Evolutionary conservation across 1,140 invertebrate genomes (phyloP), one percentile per base, ranked within the genome.

Genomic region (Drosophila persimilis): DNA sequence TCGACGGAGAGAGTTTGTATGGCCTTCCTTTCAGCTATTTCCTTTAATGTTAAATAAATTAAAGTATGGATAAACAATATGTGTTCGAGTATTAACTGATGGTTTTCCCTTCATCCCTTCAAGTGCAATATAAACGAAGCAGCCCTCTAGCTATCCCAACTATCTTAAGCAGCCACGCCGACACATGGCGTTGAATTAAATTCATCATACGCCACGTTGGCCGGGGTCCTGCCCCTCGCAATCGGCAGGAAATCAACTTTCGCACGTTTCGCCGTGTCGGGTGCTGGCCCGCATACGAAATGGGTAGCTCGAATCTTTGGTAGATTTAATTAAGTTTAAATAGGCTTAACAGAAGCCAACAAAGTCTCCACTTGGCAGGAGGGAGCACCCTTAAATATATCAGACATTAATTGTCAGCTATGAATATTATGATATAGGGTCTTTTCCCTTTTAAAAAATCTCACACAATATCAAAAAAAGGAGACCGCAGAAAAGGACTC

Each of bases 241-340:
- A 6, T 26, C 4, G 8, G 55, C 56, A 54, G 48, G 44, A 39
- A 45, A 43, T 45, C 61, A 81, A 78, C 57, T 83, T 81, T 83
- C 41, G 74, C 74, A 83, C 70, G 61, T 63, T 53, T 31, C 35
- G 41, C 20, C 56, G 45, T 62, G 43, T 48, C 8, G 31, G 31
- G 8, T 31, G 70, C 74, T 58, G 57, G 58, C 72, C 70, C 31
- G 79, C 74, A 81, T 81, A 83, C 74, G 15, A 78, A 83, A 81
- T 83, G 31, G 17, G 56, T 71, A 55, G n/a, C 66, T 48, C 35
- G 78, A 81, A 78, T 81, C 79, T 71, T 78, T 64, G 48, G 24
- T 44, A 62, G 56, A 77, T 83, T 81, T 76, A 81, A 81, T 81
- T 81, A 83, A 70, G 69, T 56, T 74, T 77, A 77, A 81, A 81